phyloP scores from a whole-genome alignment of 2,888 invertebrate genomes.

The Pristionchus mayeri region DNA sequence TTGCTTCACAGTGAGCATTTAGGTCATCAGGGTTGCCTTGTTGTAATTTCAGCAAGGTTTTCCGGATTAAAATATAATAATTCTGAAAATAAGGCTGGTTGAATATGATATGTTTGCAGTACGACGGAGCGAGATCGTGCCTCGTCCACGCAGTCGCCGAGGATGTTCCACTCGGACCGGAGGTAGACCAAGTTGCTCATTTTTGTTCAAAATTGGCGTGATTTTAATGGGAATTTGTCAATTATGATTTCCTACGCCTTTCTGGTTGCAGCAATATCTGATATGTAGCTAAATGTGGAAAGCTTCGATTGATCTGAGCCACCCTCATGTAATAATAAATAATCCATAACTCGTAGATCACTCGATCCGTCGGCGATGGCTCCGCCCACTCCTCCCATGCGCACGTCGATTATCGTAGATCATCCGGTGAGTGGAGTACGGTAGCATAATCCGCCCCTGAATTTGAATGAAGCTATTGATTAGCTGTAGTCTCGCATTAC shows the following conservation, averaged over 20 bases:
- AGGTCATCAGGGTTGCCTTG: not conserved
- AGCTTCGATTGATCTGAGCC: no score
- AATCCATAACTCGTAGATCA: not conserved
- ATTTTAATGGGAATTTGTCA: not conserved
- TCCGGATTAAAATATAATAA: not conserved
- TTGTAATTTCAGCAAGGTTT: not conserved
- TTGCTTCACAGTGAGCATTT: no score
- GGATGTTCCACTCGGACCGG: constrained; percentile 19
- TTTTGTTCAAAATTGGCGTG: no score
- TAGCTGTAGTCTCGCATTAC: no score
- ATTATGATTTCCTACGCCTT: not conserved
- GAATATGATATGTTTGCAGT: not conserved
- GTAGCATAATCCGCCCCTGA: not conserved
- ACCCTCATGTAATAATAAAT: not conserved
- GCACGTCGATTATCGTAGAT: constrained; percentile 36
- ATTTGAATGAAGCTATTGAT: no score
- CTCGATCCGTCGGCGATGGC: constrained; percentile 29
- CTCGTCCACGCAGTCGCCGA: constrained; percentile 22
- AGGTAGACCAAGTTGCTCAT: not conserved
- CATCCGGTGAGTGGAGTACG: constrained; percentile 26
- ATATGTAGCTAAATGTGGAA: not conserved
- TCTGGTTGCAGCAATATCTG: not conserved
- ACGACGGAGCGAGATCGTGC: constrained; percentile 32
- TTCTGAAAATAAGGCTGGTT: not conserved
- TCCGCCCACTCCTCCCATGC: constrained; percentile 45